Evolutionary conservation across 1,140 invertebrate genomes (phyloP).

Genomic region (Pseudomyrmex pallidus): DNA sequence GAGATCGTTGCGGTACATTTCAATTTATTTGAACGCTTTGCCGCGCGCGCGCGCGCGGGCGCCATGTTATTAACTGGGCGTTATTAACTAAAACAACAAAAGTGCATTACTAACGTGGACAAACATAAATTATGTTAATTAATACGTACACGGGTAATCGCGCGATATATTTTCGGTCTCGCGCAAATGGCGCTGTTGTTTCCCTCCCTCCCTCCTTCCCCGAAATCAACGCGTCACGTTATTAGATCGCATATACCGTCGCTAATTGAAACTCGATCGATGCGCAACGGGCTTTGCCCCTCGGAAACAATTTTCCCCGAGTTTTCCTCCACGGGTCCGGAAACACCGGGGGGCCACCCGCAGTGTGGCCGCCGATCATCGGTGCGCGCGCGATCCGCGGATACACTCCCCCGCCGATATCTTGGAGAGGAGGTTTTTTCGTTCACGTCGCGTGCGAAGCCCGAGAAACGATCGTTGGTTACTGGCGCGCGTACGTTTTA

Average conservation of each 20-base stretch:
- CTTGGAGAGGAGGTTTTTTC: conserved; percentile 45
- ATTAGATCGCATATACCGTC: conserved; percentile 14
- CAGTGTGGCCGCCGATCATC: conserved; percentile 4
- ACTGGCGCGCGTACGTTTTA: conserved; percentile 47
- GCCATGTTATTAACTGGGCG: conserved; percentile 39
- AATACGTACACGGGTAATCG: conserved; percentile 14
- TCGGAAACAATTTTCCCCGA: conserved; percentile 20
- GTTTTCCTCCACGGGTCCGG: neutral
- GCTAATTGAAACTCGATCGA: conserved; percentile 34
- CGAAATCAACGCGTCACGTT: conserved; percentile 15
- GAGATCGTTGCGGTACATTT: conserved; percentile 37
- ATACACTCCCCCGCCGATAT: conserved; percentile 7
- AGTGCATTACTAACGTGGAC: conserved; percentile 31
- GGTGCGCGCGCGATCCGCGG: neutral
- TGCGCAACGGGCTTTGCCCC: neutral
- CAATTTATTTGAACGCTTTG: conserved; percentile 51
- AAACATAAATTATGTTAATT: conserved; percentile 59
- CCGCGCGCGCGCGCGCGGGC: neutral
- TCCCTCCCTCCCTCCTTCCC: too few species aligned
- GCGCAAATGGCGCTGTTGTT: neutral
- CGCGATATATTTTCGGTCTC: conserved; percentile 45
- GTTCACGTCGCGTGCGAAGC: conserved; percentile 38
- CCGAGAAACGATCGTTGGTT: conserved; percentile 44
- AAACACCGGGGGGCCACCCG: too few species aligned
- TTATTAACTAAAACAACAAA: conserved; percentile 59